These are phyloP conservation scores for Pseudorectes ferrugineus DNA, from an alignment of 2,113 vertebrate genomes.

Conservation along the genomic window DNA sequence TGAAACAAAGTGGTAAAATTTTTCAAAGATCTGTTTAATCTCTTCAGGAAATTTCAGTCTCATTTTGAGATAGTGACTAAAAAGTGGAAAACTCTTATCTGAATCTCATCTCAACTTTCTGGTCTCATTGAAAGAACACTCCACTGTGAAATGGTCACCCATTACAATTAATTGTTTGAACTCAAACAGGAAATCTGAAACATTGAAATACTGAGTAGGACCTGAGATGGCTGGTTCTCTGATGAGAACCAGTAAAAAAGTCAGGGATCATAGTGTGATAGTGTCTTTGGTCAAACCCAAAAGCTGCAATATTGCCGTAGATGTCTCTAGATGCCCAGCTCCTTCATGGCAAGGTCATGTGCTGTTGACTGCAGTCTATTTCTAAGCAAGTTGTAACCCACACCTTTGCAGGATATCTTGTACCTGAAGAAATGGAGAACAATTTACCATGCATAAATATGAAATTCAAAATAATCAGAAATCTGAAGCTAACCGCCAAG, in stretches of 20 bases:
- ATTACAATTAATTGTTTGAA: neutral
- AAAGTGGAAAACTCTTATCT: neutral
- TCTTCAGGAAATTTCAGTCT: neutral
- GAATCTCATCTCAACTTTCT: neutral
- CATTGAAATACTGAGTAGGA: neutral
- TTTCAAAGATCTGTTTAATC: neutral
- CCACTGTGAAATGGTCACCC: neutral
- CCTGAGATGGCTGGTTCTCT: neutral
- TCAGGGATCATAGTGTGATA: neutral
- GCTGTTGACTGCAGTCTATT: neutral
- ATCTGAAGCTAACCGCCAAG: neutral
- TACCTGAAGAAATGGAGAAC: neutral
- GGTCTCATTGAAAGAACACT: neutral
- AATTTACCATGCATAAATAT: neutral
- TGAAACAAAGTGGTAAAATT: neutral
- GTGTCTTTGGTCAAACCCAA: neutral
- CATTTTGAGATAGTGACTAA: neutral
- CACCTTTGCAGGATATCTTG: neutral
- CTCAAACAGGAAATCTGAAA: neutral
- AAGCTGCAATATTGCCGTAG: neutral
- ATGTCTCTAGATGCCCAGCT: neutral
- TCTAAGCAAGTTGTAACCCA: neutral
- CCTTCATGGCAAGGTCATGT: neutral
- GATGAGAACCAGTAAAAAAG: neutral
- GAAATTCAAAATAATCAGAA: neutral